phyloP scores from a whole-genome alignment of 2,888 invertebrate species.

The Oligia strigilis region DNA sequence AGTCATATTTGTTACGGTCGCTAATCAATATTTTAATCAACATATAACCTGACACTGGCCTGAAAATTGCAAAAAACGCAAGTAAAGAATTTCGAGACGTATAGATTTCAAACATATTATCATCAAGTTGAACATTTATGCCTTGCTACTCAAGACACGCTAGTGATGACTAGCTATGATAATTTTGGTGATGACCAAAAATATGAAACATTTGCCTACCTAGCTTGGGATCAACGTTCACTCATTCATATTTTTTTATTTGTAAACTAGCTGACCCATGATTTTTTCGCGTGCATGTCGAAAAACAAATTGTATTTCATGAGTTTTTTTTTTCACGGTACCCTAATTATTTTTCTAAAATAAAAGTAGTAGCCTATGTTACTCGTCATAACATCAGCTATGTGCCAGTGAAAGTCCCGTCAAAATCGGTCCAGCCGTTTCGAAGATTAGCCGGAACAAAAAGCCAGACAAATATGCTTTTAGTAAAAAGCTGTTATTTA shows the following conservation, averaged over 20 bases:
- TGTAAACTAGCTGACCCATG: background rate
- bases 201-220: background rate
- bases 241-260: background rate
- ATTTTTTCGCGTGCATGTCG: background rate
- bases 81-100: too few species aligned
- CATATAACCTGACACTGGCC: too few species aligned
- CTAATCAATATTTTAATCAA: too few species aligned
- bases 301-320: background rate
- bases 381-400: background rate
- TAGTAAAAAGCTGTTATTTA: background rate
- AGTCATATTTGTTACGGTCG: background rate
- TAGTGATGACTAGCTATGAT: background rate
- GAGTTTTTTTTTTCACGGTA: background rate
- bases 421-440: background rate
- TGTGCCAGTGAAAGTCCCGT: background rate
- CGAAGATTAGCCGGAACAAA: background rate
- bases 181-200: background rate
- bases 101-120: too few species aligned
- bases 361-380: background rate
- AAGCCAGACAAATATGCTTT: background rate
- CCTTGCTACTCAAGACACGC: background rate
- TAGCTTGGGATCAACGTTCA: background rate
- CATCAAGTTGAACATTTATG: too few species aligned
- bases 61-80: background rate
- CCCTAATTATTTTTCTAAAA: background rate